Percentiles rank a stretch among this genome's conserved stretches.
These are phyloP conservation scores for Triops cancriformis DNA, from an alignment of 1,140 invertebrate genomes.

Conservation along the genomic window DNA sequence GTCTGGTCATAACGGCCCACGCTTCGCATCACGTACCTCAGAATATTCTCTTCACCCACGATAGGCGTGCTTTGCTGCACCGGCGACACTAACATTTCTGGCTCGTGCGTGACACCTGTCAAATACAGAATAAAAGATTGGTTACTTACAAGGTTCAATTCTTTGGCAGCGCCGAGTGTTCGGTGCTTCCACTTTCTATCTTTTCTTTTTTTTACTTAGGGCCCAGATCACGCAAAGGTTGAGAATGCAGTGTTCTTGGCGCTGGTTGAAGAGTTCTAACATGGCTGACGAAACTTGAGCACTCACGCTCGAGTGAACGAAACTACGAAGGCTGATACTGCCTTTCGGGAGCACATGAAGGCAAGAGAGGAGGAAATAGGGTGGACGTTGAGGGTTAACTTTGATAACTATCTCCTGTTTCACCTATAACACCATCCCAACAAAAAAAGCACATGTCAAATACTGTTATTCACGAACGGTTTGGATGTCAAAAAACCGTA, in stretches of 20 bases:
- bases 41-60: not conserved
- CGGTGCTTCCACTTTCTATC: not conserved
- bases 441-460: not conserved
- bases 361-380: not conserved
- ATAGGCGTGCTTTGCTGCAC: not conserved
- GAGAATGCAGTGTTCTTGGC: not conserved
- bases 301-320: not conserved
- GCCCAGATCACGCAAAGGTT: not conserved
- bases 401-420: constrained; percentile 5
- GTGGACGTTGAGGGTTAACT: not conserved
- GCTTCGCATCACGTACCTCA: not conserved
- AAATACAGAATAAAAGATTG: not conserved
- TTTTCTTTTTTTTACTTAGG: not conserved
- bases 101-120: not conserved
- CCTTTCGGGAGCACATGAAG: not conserved
- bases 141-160: too few relatives aligned
- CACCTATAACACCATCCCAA: not conserved
- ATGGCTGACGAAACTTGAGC: not conserved
- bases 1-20: not conserved
- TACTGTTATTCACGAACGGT: too few relatives aligned
- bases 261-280: not conserved
- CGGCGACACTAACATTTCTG: not conserved
- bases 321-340: not conserved
- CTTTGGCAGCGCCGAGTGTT: too few relatives aligned
- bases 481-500: not conserved